phyloP scores from a whole-genome alignment of 2,888 invertebrate genomes.

The Meandrusa payeni region DNA sequence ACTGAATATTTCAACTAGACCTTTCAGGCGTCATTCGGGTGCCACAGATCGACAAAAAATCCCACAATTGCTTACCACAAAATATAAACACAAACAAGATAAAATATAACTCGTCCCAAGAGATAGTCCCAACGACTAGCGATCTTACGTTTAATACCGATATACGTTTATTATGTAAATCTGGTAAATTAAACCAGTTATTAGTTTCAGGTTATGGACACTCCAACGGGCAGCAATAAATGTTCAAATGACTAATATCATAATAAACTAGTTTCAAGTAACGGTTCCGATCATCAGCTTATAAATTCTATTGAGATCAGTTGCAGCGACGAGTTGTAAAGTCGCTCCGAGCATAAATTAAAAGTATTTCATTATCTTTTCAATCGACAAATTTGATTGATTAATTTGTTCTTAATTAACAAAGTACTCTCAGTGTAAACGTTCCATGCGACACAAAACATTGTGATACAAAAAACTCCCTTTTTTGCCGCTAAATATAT shows the following conservation, averaged over 20 bases:
- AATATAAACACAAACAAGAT: too few species aligned
- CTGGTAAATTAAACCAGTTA: slow-evolving; percentile 16
- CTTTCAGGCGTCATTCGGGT: too few species aligned
- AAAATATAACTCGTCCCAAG: background rate
- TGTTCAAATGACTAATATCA: slow-evolving; percentile 21
- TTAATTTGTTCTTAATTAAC: slow-evolving; percentile 12
- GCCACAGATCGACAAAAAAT: background rate
- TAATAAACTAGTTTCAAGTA: slow-evolving; percentile 23
- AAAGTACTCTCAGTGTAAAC: background rate
- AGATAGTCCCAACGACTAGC: too few species aligned
- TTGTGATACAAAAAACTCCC: background rate
- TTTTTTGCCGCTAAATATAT: too few species aligned
- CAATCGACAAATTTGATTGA: slow-evolving; percentile 15
- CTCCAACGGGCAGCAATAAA: slow-evolving; percentile 11
- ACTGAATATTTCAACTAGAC: slow-evolving; percentile 1
- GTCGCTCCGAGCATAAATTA: slow-evolving; percentile 3
- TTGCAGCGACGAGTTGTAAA: slow-evolving; percentile 5
- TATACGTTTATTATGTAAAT: slow-evolving; percentile 15
- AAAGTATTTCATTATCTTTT: slow-evolving; percentile 5
- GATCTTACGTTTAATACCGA: background rate
- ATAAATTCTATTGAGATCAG: slow-evolving; percentile 17
- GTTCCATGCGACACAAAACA: background rate
- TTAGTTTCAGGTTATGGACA: slow-evolving; percentile 8
- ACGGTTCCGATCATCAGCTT: slow-evolving; percentile 16
- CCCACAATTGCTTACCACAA: too few species aligned